phyloP scores from a whole-genome alignment of 64 coral and sea anemone species.

The Orbicella faveolata region DNA sequence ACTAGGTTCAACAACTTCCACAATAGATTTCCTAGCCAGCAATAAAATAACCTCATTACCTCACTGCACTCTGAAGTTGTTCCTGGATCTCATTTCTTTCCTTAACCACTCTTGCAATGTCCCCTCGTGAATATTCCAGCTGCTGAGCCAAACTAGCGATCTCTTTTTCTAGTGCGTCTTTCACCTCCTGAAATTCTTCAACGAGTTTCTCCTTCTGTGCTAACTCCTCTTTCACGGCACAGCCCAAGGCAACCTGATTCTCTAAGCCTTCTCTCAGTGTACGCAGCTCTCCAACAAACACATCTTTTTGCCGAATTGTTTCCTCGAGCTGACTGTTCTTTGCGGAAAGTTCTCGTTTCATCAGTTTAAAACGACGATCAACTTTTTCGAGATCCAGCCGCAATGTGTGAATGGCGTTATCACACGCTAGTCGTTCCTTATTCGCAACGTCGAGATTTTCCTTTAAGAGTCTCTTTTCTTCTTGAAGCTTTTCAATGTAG shows the following conservation, averaged over 20 bases:
- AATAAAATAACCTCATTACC: constrained; percentile 14
- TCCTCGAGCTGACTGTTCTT: constrained; percentile 80
- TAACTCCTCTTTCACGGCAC: constrained; percentile 58
- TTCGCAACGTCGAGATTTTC: constrained; percentile 51
- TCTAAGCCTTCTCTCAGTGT: constrained; percentile 53
- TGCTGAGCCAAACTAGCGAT: constrained; percentile 46
- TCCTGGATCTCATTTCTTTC: constrained; percentile 55
- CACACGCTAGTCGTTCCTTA: constrained; percentile 74
- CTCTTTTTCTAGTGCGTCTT: constrained; percentile 31
- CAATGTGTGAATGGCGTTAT: constrained; percentile 70
- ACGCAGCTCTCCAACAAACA: constrained; percentile 52
- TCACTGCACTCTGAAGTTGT: constrained; percentile 60
- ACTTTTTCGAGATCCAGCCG: constrained; percentile 84
- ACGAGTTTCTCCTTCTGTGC: constrained; percentile 48
- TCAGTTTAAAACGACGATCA: constrained; percentile 84
- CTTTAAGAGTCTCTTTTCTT: constrained; percentile 56
- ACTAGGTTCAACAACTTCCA: too few species aligned
- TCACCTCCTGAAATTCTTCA: constrained; percentile 44
- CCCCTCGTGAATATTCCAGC: constrained; percentile 30
- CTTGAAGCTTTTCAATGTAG: constrained; percentile 29
- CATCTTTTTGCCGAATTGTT: constrained; percentile 55
- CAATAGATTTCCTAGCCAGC: neutral
- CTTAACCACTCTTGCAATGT: constrained; percentile 20
- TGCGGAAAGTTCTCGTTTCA: constrained; percentile 71
- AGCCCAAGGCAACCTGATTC: constrained; percentile 30